These are phyloP conservation scores for Vandiemenella viatica DNA, from an alignment of 2,888 invertebrate genomes.

Conservation along the genomic window DNA sequence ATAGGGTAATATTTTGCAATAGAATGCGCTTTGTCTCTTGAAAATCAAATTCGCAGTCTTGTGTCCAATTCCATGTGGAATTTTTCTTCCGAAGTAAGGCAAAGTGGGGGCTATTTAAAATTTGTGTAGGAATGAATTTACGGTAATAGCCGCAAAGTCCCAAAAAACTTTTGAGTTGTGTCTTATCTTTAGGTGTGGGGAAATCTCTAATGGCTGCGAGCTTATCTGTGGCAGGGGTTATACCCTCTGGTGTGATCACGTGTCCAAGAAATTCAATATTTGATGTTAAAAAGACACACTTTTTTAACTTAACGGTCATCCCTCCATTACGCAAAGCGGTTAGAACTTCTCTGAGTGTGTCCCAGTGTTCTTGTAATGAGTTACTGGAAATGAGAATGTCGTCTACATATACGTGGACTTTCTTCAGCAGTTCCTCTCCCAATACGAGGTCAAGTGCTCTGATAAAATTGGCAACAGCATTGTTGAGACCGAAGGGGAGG, in stretches of 20 bases:
- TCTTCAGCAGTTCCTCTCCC: not conserved
- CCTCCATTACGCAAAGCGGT: not conserved
- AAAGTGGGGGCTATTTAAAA: not conserved
- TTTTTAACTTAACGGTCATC: not conserved
- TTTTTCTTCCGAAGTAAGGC: not conserved
- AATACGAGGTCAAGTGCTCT: not conserved
- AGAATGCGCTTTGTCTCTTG: not conserved
- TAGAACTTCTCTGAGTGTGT: not conserved
- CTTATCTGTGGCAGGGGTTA: not conserved
- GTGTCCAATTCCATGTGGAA: not conserved
- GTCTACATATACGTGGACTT: not conserved
- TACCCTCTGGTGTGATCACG: not conserved
- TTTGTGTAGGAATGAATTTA: not conserved
- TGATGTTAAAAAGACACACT: not conserved
- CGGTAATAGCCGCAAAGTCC: not conserved
- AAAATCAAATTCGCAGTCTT: not conserved
- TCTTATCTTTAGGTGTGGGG: no score
- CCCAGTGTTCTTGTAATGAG: not conserved
- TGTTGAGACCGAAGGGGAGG: constrained; percentile 14
- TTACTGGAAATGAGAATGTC: not conserved
- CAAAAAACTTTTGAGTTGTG: no score
- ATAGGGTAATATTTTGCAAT: constrained; percentile 5
- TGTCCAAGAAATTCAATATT: constrained; percentile 1
- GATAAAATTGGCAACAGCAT: not conserved
- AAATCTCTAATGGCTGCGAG: not conserved